These are phyloP conservation scores for Bugulina stolonifera DNA, from an alignment of 2,888 invertebrate genomes.

Conservation along the genomic window DNA sequence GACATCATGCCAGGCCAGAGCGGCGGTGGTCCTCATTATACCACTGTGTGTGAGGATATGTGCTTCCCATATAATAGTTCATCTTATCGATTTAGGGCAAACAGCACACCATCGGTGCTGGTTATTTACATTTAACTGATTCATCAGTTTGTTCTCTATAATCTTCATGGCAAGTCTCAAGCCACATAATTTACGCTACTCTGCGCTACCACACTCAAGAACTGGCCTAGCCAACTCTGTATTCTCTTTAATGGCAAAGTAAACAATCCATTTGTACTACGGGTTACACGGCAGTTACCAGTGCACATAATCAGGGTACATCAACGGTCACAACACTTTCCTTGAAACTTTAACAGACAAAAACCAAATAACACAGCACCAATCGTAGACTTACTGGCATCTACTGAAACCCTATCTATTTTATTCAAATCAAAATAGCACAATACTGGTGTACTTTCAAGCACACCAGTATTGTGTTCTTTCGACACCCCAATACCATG, in stretches of 20 bases:
- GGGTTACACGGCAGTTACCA: no score
- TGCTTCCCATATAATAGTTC: not conserved
- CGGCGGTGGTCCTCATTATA: not conserved
- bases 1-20: not conserved
- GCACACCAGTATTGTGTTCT: no score
- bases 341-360: no score
- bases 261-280: no score
- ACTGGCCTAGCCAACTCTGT: not conserved
- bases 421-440: no score
- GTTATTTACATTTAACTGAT: not conserved
- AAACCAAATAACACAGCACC: no score
- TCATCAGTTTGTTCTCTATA: not conserved
- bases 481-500: no score
- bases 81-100: not conserved
- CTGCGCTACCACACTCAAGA: not conserved
- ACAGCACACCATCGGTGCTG: not conserved
- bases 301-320: no score
- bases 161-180: not conserved
- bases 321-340: no score
- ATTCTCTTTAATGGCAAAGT: not conserved
- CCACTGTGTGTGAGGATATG: not conserved
- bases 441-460: no score
- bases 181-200: not conserved
- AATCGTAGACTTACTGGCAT: no score
- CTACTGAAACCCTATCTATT: no score